Evolutionary conservation across 2,888 invertebrate species (phyloP), one percentile per base, ranked within the genome.

Genomic region (Drosophila limbata): DNA sequence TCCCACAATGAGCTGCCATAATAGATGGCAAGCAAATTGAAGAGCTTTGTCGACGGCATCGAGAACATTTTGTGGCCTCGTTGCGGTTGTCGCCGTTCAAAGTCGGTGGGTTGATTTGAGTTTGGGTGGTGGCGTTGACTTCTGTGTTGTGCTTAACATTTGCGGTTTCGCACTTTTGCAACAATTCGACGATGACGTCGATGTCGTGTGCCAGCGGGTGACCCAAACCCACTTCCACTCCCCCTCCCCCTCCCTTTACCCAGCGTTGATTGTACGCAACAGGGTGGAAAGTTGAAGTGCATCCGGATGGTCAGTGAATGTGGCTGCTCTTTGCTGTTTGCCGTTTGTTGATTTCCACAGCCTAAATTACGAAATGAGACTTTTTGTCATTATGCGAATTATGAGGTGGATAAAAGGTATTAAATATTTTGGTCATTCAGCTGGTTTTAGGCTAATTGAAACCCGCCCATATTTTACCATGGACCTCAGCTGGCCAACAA

Each of bases 121-220:
- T 28, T 28, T 28, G 62, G 67, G 68, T 73, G 53, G 50, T 21
- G 55, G 65, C 75, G 86, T 91, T 91, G 90, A 90, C 90, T 91
- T 89, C 80, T 85, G 89, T 84, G 89, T 85, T 86, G 79, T 85
- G 90, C 83, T 91, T 91, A 90, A 90, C 90, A 91, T 90, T 91
- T 91, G 91, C 81, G 91, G 91, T 90, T 91, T 91, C 84, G 84
- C 91, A 91, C 91, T 90, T 91, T 90, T 88, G 82, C 89, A 84
- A 75, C 90, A 88, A 87, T 89, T 82, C 74, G 61, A 69, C 65
- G 69, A 47, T 28, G 25, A 42, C 39, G 42, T 44, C 33, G 53
- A 75, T 13, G 51, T 70, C 70, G 76, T 73, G 71, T 63, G 73
- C 68, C 72, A 69, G 69, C 80, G 71, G 64, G 70, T 55, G 77